Conservation (phyloP, 1,140 invertebrate species). For the Pseudomyrmex sp. region DNA sequence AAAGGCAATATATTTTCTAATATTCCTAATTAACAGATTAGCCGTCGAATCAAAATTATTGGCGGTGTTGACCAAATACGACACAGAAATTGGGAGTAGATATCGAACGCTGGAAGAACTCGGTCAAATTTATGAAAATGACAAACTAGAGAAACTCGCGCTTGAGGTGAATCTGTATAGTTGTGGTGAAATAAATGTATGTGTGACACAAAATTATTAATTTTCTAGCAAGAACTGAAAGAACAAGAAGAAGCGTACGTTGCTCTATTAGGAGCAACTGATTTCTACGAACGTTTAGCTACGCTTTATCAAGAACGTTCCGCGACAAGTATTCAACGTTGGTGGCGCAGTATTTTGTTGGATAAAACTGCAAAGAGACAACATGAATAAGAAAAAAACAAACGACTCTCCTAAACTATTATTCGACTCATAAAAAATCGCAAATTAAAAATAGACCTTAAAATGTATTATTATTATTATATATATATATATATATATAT, state of each 20-base stretch:
- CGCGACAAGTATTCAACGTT: conserved; percentile 12
- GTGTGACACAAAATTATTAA: background rate
- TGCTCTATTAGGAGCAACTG: background rate
- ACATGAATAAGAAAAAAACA: background rate
- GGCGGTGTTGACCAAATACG: conserved; percentile 1
- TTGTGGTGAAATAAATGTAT: background rate
- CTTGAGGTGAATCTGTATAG: conserved; percentile 13
- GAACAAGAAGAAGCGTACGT: background rate
- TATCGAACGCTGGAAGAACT: conserved; percentile 7
- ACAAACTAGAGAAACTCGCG: background rate
- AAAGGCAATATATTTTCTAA: background rate
- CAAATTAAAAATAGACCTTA: background rate
- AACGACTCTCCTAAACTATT: too few species aligned
- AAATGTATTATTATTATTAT: conserved; percentile 1
- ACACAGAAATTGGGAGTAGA: conserved; percentile 34
- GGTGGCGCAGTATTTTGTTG: background rate
- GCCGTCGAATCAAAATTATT: conserved; percentile 14
- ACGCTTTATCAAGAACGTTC: background rate
- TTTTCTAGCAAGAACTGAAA: conserved; percentile 18
- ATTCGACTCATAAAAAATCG: too few species aligned
- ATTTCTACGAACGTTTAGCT: background rate
- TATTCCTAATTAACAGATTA: conserved; percentile 21
- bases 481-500: background rate
- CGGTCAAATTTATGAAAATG: background rate
- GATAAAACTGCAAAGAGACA: background rate